Evolutionary conservation across 2,888 invertebrate genomes (phyloP).

Genomic region (Cryptosula pallasiana): DNA sequence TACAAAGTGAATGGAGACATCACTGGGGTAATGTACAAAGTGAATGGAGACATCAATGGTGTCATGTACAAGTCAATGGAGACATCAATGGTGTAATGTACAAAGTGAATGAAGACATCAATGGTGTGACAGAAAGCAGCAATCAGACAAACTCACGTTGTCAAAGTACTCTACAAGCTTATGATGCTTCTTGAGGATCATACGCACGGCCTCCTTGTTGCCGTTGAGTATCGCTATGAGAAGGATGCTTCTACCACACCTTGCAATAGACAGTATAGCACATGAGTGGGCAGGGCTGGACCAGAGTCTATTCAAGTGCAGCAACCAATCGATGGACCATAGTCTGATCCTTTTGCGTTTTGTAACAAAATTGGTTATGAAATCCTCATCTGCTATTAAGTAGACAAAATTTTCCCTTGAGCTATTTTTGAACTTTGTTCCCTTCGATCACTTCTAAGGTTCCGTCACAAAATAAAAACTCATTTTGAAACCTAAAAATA

Average conservation of each 20-base stretch:
- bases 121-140: too few species aligned
- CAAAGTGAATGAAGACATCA: neutral
- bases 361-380: too few species aligned
- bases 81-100: neutral
- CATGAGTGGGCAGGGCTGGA: too few species aligned
- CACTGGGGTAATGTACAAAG: neutral
- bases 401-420: too few species aligned
- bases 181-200: slow-evolving; percentile 4
- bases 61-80: neutral
- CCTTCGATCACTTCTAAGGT: too few species aligned
- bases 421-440: too few species aligned
- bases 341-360: too few species aligned
- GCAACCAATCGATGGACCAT: too few species aligned
- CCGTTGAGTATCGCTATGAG: slow-evolving; percentile 14
- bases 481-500: too few species aligned
- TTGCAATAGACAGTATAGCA: neutral
- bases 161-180: slow-evolving; percentile 21
- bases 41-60: neutral
- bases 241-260: slow-evolving; percentile 12
- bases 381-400: too few species aligned
- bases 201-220: slow-evolving; percentile 11
- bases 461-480: too few species aligned
- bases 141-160: slow-evolving; percentile 12
- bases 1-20: neutral
- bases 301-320: too few species aligned